Evolutionary conservation across 2,113 vertebrate species (phyloP), one percentile per base, ranked within the genome.

Genomic region (Aramus guarauna): DNA sequence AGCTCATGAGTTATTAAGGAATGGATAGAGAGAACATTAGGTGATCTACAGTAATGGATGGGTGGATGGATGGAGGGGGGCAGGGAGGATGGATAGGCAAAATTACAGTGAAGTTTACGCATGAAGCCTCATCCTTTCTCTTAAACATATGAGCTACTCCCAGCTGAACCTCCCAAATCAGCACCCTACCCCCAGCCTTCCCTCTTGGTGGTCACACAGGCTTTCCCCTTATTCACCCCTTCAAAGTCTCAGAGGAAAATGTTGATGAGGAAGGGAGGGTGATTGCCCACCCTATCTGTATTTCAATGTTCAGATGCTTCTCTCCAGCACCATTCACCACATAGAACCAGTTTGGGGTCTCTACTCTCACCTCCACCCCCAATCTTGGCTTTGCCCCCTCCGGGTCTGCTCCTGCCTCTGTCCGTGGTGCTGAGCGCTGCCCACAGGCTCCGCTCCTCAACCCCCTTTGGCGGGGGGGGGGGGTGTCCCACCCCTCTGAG

Each of bases 371-470:
- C 19, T 4, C 8, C 9, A 18, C 8, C 14, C 23, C 15, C 19
- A 15, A 9, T 6, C 1, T 47, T 41, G 48, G 16, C 22, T 47
- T 85, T 68, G 16, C 8, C 32, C 45, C 50, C 21, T 3, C 34
- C 0, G 4, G 13, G 24, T 18, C 53, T 24, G 5, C 15, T 67
- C 41, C 79, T 81, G 64, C 43, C 85, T 89, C 94, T 92, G 75
- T 94, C 84, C 79, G 20, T 78, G 94, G 85, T 89, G 80, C 92
- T 94, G 94, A 92, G 80, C 6, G 0, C 37, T 55, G 55, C 27
- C n/a, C 5, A 0, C 8, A 11, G 20, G 20, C 18, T 45, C 45
- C 1, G 0, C 5, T 43, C n/a, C 37, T 18, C 24, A 19, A 4
- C 2, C 11, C 11, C 11, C 19, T 2, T 3, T 2, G 6, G 15